Base-by-base conservation (phyloP, 2,797 vertebrate species). In the Amblyraja radiata region DNA sequence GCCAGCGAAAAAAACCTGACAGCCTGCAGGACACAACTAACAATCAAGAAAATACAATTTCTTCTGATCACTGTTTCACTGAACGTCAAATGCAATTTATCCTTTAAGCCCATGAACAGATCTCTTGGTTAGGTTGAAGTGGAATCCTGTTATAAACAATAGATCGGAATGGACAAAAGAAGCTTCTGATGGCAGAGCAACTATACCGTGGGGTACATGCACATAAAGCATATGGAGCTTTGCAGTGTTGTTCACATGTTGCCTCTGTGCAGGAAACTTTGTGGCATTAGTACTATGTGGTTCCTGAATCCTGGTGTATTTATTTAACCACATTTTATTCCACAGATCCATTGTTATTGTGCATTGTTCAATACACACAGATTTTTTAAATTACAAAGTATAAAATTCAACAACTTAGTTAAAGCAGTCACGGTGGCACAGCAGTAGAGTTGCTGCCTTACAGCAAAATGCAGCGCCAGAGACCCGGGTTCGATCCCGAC, bases 51-150 rank as follows among this genome's bases (percentile, higher is more conserved):
- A 92, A 76, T 92, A 92, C 90, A 92, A 92, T 76, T 92, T 36
- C 90, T 74, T 92, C 46, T 74, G 90, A 92, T 92, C 68, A 39
- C 90, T 71, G 73, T 92, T 92, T 92, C 90, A 76, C 68, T 92
- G 36, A 92, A 92, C 36, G 90, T 92, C 90, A 92, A 92, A 92
- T 73, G 36, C 90, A 92, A 92, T 92, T 92, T 92, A 92, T 92
- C 6, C 90, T 32, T 18, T 73, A 16, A 14, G 21, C 90, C 68
- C 90, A 76, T 58, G 90, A 92, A 92, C 71, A 92, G 71, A 76
- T 92, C 71, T 92, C 71, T 54, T 39, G 54, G 90, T 58, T 71
- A 46, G 39, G 90, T 58, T 92, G 25, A 54, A 76, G 90, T 92
- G 71, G 90, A 92, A 92, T 92, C 90, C 90, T 92, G 90, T 76